phyloP scores from a whole-genome alignment of 2,888 invertebrate species.

The Eristalis intricaria region DNA sequence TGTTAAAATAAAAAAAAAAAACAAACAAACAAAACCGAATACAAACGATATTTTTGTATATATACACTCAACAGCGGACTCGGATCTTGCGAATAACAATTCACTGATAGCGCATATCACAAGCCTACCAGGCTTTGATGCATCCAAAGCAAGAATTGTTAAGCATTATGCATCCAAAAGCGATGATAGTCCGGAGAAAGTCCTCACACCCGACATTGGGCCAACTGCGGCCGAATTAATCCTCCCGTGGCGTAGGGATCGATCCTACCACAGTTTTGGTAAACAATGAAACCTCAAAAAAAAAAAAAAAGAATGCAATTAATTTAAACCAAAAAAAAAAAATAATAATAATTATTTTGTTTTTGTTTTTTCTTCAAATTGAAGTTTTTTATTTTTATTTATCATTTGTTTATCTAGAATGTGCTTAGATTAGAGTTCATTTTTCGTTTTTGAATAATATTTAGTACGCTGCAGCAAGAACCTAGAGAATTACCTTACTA shows the following conservation, averaged over 20 bases:
- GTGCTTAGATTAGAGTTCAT: constrained; percentile 43
- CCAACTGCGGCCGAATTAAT: constrained; percentile 91
- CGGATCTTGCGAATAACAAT: constrained; percentile 85
- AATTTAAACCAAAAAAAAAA: constrained; percentile 9
- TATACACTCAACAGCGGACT: constrained; percentile 78
- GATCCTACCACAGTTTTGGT: constrained; percentile 88
- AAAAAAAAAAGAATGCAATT: neutral
- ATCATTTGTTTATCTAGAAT: constrained; percentile 28
- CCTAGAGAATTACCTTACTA: constrained; percentile 38
- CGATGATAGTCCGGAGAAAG: constrained; percentile 77
- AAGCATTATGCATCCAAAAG: constrained; percentile 84
- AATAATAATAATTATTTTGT: neutral
- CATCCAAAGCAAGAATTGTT: constrained; percentile 87
- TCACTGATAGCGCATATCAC: constrained; percentile 87
- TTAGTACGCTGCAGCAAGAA: constrained; percentile 55
- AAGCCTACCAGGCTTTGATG: constrained; percentile 87
- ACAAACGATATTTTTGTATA: constrained; percentile 22
- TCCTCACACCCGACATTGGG: constrained; percentile 83
- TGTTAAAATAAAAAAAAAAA: constrained; percentile 1
- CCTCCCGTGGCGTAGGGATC: constrained; percentile 92
- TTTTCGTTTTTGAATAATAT: constrained; percentile 24
- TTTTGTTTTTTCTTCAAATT: constrained; percentile 10
- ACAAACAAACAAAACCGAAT: constrained; percentile 7
- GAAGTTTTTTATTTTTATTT: neutral
- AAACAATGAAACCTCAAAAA: constrained; percentile 79